A percentile compares a stretch with the other conserved stretches of the same genome.
Conservation (phyloP, 2,888 invertebrate genomes). For the Tinea trinotella region DNA sequence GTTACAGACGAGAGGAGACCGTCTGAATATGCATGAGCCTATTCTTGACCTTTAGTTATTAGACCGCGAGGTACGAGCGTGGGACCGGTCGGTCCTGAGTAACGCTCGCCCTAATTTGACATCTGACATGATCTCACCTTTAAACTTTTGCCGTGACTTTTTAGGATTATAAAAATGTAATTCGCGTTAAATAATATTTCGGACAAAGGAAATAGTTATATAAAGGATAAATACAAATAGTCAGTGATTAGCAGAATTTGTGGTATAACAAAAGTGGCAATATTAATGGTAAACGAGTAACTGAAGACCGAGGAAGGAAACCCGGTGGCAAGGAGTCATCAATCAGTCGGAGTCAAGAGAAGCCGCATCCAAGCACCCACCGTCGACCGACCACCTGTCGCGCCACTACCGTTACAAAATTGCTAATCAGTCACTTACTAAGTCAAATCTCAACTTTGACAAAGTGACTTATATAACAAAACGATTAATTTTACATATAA, state of each 20-base stretch:
- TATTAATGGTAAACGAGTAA: background rate
- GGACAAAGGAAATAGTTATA: background rate
- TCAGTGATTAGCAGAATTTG: conserved; percentile 23
- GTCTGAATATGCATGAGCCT: conserved; percentile 65
- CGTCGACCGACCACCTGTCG: conserved; percentile 34
- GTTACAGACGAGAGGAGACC: conserved; percentile 62
- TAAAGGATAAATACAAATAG: conserved; percentile 21
- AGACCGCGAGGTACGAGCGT: conserved; percentile 39
- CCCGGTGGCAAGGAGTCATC: conserved; percentile 36
- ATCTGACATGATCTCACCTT: conserved; percentile 18
- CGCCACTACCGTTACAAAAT: conserved; percentile 56
- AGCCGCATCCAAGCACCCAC: conserved; percentile 37
- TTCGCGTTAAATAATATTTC: no score
- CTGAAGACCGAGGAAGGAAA: background rate
- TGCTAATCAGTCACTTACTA: conserved; percentile 71
- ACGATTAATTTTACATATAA: background rate
- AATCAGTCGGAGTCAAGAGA: conserved; percentile 52
- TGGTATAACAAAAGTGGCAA: background rate
- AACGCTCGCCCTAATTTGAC: conserved; percentile 16
- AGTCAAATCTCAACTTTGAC: conserved; percentile 49
- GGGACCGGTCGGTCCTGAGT: conserved; percentile 22
- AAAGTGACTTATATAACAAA: background rate
- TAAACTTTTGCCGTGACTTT: conserved; percentile 1
- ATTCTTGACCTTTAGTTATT: conserved; percentile 62
- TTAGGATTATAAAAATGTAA: background rate